phyloP scores from a whole-genome alignment of 2,113 vertebrate genomes.

The Ginglymostoma cirratum region DNA sequence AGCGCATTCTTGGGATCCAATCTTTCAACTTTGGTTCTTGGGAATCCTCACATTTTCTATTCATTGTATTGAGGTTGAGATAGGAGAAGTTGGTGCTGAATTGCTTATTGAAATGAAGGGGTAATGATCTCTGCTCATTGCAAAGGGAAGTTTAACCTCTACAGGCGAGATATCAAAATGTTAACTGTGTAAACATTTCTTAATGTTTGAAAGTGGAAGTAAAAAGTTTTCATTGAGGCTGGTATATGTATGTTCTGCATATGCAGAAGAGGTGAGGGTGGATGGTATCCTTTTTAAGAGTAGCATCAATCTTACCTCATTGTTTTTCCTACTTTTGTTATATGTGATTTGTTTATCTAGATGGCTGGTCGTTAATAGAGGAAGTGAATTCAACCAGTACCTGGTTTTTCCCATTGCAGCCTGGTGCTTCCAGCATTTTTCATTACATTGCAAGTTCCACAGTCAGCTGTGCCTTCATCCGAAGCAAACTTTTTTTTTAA shows the following conservation, averaged over 20 bases:
- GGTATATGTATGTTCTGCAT: not conserved
- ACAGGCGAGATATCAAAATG: not conserved
- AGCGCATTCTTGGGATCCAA: not conserved
- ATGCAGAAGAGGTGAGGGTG: no score
- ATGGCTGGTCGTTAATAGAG: not conserved
- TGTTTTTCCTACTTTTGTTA: not conserved
- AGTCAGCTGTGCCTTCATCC: not conserved
- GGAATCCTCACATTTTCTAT: not conserved
- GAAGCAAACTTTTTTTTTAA: not conserved
- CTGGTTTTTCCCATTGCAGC: not conserved
- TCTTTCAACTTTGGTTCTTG: not conserved
- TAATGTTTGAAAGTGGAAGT: not conserved
- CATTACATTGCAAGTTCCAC: not conserved
- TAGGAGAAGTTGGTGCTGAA: not conserved
- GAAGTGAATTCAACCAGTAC: not conserved
- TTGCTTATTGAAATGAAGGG: not conserved
- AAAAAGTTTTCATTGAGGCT: not conserved
- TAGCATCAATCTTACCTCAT: not conserved
- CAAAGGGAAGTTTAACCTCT: not conserved
- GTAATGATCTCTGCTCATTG: not conserved
- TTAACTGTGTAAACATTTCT: not conserved
- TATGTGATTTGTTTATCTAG: not conserved
- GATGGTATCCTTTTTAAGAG: not conserved
- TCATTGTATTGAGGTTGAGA: not conserved
- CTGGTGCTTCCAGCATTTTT: not conserved